Base-by-base conservation (phyloP, 2,888 invertebrate genomes). In the Parochlus steinenii region DNA sequence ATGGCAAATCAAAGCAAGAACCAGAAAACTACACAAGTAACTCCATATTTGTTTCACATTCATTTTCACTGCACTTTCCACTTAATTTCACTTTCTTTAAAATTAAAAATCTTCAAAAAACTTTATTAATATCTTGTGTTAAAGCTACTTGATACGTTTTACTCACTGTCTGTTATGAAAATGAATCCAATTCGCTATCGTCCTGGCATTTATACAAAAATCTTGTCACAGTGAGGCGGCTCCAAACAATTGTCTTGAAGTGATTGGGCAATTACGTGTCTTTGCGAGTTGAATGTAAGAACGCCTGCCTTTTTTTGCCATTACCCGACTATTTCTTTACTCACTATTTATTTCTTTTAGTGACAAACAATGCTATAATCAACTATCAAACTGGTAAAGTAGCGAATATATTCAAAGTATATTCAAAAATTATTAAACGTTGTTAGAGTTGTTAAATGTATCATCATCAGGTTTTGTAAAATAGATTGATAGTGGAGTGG, bases 181-280 rank as follows among this genome's bases (percentile, higher is more conserved):
- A 34, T 34, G 34, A 27, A 20, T 10, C 25, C 3, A 27, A 28
- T 28, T 28, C 16, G 34, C 18, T 34, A 34, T 34, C 28, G n/a
- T 12, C 20, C 14, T 11, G 16, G 14, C 10, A 15, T 34, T 28
- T 34, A 34, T 34, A 34, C 16, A 10, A 27, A 28, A 34, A 34
- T 34, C 34, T 12, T 27, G 34, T 34, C 34, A 34, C 34, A 34
- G 22, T 34, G 11, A 20, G 15, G 18, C 18, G 28, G 16, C 8
- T 27, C 16, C 15, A 19, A 22, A 34, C 34, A 34, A 34, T 34
- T 12, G 34, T 7, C 3, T 19, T n/a, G n/a, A n/a, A n/a, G n/a
- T n/a, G n/a, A n/a, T n/a, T n/a, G n/a, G 8, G 7, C 6, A 7
- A n/a, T 10, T 8, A 8, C 11, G 8, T 16, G n/a, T 30, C 19